Evolutionary conservation across 64 coral and sea anemone species (phyloP), one percentile per base, ranked within the genome.

Genomic region (Pocillopora damicornis): DNA sequence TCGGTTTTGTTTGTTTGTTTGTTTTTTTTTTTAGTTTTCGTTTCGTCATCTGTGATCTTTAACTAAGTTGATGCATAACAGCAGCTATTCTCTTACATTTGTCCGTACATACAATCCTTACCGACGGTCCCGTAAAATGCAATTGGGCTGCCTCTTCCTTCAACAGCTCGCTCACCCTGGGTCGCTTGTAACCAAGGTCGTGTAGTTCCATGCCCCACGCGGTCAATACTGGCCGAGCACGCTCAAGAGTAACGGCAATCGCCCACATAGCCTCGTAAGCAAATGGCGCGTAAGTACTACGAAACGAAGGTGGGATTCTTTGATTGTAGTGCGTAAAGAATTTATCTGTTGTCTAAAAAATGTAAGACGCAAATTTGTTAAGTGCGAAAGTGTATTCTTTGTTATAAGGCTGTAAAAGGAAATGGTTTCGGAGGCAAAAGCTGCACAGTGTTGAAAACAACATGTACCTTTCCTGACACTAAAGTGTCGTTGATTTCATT

Each of bases 211-310:
- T 23, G 20, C 30, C 14, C 81, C 81, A 85, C 11, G 20, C 81
- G 4, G 12, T 37, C 9, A 85, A 42, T 57, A 85, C n/a, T 13
- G 81, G 81, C 11, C 81, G 38, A 51, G 64, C 65, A 4, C 81
- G 81, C 65, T 85, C 81, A 58, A 85, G 81, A 0, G 38, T 85
- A 11, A 38, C 64, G 58, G 81, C 81, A 4, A 85, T 72, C 20
- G 81, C 81, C 81, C 81, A 85, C 81, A 85, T 85, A 13, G 81
- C 81, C 65, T 85, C 81, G 58, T 85, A 85, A 7, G 81, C 81
- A 66, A 85, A 85, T 23, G 81, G 81, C 18, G 81, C 81, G 51
- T 66, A 66, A 63, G 81, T 38, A 58, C 81, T 85, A 8, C 64
- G 81, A 11, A 85, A 85, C 1, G n/a, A 11, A 1, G 16, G 0